Evolutionary conservation across 1,140 invertebrate genomes (phyloP), one percentile per base, ranked within the genome.

Genomic region (Cotesia glomerata): DNA sequence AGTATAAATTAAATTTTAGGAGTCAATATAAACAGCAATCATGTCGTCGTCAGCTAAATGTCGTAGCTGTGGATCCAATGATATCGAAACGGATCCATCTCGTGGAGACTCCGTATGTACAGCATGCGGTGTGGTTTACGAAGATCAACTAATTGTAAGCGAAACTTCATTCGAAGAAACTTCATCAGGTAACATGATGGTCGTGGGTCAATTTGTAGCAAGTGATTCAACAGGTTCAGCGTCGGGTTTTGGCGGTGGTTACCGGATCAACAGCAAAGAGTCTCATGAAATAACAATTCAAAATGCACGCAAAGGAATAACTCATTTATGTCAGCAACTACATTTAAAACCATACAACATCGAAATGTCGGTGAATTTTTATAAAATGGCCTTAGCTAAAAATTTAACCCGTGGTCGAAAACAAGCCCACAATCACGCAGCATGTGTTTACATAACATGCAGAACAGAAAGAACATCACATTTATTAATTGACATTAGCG

Each of bases 371-470:
- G 94, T 95, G 75, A 97, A 96, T 81, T 98, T 98, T 86, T 99
- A 98, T 84, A 98, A 98, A 89, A 94, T 99, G 93, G 98, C 97
- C 35, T 84, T 98, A n/a, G 90, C 89, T 62, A 86, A 92, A 74
- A 92, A 97, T 81, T 87, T 99, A 18, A 99, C 97, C 0, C 91
- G 96, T 80, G 98, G 98, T 39, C 88, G 98, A 32, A 95, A 94
- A 74, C 93, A 95, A 77, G 91, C 91, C n/a, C 94, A 97, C 79
- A 97, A 99, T 71, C 93, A 98, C 83, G 97, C 97, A 69, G 97
- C 98, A 56, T 99, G 98, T 89, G 92, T 99, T 7, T 99, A 99
- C 81, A 96, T 99, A 76, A 98, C 97, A 2, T 99, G 98, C 80
- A 89, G 98, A 73, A 95, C 94, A 18, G 97, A 98, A 88, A 93